Evolutionary conservation across 1,140 invertebrate genomes (phyloP), one percentile per base, ranked within the genome.

Genomic region (Hermatobates lingyangjiaoensis): DNA sequence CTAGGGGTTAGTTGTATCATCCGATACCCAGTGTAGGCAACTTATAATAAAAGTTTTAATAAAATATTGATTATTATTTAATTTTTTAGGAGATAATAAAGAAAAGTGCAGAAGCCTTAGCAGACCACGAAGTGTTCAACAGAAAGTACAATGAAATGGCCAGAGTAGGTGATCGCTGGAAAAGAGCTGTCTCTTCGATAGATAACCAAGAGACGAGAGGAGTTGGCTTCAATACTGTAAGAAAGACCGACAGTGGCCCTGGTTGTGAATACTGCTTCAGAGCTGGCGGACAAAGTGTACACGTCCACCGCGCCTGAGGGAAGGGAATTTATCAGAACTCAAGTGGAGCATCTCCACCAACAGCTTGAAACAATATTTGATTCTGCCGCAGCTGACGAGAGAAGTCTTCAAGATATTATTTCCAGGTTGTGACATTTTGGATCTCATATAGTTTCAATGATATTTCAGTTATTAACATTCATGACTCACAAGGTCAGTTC

Each of bases 91-190:
- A 83, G 61, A 70, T 94, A 24, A 74, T 94, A 0, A 92, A 93
- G 64, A 94, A 93, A 69, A 94, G 89, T 65, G 87, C 93, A 62
- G 84, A 93, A 72, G 83, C 87, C 49, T 78, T 87, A 0, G 68
- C 73, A 23, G 89, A 94, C 64, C 88, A 95, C 60, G 75, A 78
- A 52, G 66, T 70, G 1, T 94, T 84, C 62, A 74, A 83, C 58
- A 81, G 88, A 4, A 89, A 88, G 58, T 88, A 88, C 63, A 79
- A 82, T 28, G 80, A 88, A 59, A 89, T 94, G 18, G 73, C 79
- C 44, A 70, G 77, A 44, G 80, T 51, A 10, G 48, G 53, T 14
- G 40, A 52, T 20, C 50, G 53, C 20, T 39, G 27, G 20, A 25
- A 26, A 3, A 40, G 28, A 24, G 27, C 40, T 4, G 49, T n/a